Base-by-base conservation (phyloP, 1,140 invertebrate species). In the Arctopsyche grandis region DNA sequence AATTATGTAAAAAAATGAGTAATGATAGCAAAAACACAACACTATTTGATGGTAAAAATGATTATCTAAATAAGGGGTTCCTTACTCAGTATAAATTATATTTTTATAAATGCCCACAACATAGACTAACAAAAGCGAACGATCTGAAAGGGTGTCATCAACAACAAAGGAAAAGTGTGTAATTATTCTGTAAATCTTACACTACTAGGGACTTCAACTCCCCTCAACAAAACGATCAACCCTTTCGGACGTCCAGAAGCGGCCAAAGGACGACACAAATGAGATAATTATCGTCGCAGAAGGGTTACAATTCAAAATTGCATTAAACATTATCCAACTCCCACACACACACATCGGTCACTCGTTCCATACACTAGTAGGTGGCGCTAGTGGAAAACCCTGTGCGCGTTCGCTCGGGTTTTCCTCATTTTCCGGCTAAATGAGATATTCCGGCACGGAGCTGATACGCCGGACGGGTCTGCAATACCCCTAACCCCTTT, bases 401-500 rank as follows among this genome's bases (percentile, higher is more conserved):
- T 26, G 26, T 24, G 16, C 66, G 38, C 24, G 10, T 52, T 16
- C 48, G 16, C 48, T 52, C 63, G 21, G 24, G 24, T 69, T 73
- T 71, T 63, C 29, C 52, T 60, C 70, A 73, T 60, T 78, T 63
- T 78, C 58, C 63, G 48, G 56, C 10, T 60, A 73, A 56, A 60
- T 69, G 71, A 69, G 60, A 69, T 77, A 77, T 77, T 77, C 60
- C 26, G 58, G 29, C 46, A 46, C 74, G 78, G 70, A 71, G 69
- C 79, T 80, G 81, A 58, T 74, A 66, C 70, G 70, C 75, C 79
- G 78, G 80, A 79, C 80, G 74, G 81, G 69, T 78, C 71, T 80
- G 78, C 76, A 79, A 69, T 78, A 69, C 10, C 63, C 75, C 70
- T 80, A 82, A 82, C 81, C 81, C 81, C 88, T 87, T 87, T 88